Base-by-base conservation (phyloP, 2,797 vertebrate species). In the Agapornis canus region DNA sequence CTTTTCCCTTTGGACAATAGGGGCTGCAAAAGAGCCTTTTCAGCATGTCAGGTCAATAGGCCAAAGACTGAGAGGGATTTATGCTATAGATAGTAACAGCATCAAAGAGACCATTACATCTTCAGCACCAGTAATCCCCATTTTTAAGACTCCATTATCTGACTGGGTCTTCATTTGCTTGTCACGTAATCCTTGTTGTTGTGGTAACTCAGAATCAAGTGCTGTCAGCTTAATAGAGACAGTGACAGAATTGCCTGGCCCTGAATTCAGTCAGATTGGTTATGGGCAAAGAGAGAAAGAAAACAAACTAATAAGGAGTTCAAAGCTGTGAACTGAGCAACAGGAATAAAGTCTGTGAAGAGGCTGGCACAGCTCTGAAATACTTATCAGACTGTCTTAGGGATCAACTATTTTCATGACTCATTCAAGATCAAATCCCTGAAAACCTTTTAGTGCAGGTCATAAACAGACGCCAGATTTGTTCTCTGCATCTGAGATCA, bases 61-160 rank as follows among this genome's bases (percentile, higher is more conserved):
- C 82, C 89, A 59, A 80, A 85, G 79, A 76, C 66, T 54, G 89
- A 84, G 89, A 94, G 87, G 94, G 96, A 93, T 97, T 97, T 96
- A 61, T 60, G 79, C 95, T 96, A 94, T 94, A 94, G 78, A 95
- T 95, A 96, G 96, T 82, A 96, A 87, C 90, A 90, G 83, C 91
- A 94, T 95, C 90, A 94, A 96, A 96, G 90, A 91, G 54, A 48
- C 88, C 93, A 94, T 90, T 87, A 79, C 82, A 87, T 92, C 88
- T 94, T 89, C 90, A 86, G 93, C 83, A 94, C 60, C 85, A 95
- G 71, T 97, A 96, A 95, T 94, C 85, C 86, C 84, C 82, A 82
- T 86, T 96, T 87, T 48, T 75, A 95, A 94, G 96, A 88, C 87
- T 94, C 94, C 89, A 94, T 97, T 97, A 95, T 95, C 95, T 92